Conservation (phyloP, 2,113 vertebrate species). For the Elachura formosa region DNA sequence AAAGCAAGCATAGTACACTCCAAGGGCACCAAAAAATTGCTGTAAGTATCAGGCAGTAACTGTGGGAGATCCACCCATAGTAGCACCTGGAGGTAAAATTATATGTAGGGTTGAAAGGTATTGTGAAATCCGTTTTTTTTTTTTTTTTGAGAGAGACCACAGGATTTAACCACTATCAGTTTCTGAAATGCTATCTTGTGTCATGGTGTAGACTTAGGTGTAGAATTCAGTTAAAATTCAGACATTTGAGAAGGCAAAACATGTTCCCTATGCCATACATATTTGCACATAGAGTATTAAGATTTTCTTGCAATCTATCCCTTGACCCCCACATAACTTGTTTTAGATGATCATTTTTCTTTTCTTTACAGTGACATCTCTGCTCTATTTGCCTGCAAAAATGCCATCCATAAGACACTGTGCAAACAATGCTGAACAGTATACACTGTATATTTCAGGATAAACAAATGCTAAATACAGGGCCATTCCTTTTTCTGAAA, state of each 20-base stretch:
- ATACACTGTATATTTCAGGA: background rate
- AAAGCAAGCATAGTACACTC: background rate
- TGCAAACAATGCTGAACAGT: background rate
- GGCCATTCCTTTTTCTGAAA: background rate
- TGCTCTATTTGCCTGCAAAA: background rate
- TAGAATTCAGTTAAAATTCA: background rate
- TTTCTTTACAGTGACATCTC: background rate
- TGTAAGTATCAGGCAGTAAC: background rate
- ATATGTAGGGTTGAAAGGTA: background rate
- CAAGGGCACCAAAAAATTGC: background rate
- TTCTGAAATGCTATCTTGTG: background rate
- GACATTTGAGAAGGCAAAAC: rapidly evolving
- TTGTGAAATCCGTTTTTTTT: background rate
- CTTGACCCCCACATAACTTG: background rate
- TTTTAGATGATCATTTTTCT: background rate
- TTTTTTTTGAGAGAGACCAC: background rate
- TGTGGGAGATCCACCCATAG: background rate
- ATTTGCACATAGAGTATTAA: background rate
- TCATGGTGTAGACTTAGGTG: rapidly evolving
- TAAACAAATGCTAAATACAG: background rate
- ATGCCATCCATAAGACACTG: rapidly evolving
- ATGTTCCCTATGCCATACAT: background rate
- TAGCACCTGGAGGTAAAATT: background rate
- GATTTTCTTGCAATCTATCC: background rate
- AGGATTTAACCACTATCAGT: background rate